A percentile compares a stretch with the other conserved stretches of the same genome.
phyloP scores from a whole-genome alignment of 2,888 invertebrate genomes.

The Philonicus albiceps region DNA sequence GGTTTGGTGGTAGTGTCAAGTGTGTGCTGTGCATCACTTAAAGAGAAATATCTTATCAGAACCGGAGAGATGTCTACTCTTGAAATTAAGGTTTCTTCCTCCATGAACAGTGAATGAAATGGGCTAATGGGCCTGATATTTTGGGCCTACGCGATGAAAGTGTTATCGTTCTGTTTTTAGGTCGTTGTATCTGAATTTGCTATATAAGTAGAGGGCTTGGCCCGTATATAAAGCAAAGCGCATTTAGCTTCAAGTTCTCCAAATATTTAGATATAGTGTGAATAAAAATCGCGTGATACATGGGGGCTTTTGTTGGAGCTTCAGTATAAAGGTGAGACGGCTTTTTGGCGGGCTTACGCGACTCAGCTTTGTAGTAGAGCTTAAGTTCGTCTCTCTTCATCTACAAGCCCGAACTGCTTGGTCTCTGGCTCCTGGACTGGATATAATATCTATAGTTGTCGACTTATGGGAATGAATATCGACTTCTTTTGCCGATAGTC shows the following conservation, averaged over 20 bases:
- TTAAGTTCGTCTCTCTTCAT: not conserved
- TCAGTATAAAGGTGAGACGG: not conserved
- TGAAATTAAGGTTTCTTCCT: not conserved
- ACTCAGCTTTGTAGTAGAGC: not conserved
- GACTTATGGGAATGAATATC: not conserved
- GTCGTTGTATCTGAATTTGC: not conserved
- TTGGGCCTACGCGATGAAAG: not conserved
- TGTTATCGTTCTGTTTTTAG: not conserved
- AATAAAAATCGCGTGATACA: not conserved
- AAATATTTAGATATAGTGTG: not conserved
- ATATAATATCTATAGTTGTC: not conserved
- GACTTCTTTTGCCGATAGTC: not conserved
- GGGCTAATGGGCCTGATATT: not conserved
- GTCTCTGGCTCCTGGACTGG: not conserved
- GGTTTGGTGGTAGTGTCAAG: not conserved
- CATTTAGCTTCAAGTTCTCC: not conserved
- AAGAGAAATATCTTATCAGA: not conserved
- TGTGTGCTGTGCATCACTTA: not conserved
- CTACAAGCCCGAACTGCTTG: not conserved
- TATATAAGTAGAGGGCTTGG: not conserved
- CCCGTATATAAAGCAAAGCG: not conserved
- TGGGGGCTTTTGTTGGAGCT: not conserved
- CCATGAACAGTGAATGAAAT: not conserved
- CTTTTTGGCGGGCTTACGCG: not conserved
- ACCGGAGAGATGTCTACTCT: not conserved